phyloP scores from a whole-genome alignment of 2,113 vertebrate genomes.

The Fukomys damarensis region DNA sequence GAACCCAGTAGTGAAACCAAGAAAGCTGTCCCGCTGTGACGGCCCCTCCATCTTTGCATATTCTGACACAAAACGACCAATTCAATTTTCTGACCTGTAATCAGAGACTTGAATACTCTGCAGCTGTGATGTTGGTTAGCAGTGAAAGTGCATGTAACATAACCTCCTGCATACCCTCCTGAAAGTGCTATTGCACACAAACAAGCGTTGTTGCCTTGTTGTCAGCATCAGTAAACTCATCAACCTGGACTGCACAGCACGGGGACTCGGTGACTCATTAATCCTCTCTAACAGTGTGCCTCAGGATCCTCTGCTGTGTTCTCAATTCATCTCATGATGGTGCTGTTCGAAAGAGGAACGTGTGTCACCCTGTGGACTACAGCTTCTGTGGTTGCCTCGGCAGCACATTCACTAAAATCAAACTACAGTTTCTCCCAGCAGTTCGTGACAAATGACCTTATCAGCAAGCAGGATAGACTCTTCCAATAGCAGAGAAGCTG shows the following conservation, averaged over 20 bases:
- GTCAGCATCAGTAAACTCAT: background rate
- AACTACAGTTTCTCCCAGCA: background rate
- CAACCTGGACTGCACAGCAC: background rate
- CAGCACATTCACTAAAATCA: background rate
- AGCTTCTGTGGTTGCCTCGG: background rate
- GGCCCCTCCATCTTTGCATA: background rate
- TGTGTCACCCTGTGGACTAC: background rate
- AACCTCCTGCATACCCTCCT: background rate
- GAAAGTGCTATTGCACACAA: background rate
- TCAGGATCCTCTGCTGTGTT: background rate
- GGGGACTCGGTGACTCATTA: background rate
- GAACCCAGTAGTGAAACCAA: background rate
- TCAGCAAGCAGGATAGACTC: background rate
- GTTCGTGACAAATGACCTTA: background rate
- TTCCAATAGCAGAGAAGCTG: background rate
- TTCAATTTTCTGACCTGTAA: background rate
- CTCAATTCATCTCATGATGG: background rate
- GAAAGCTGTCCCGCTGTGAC: background rate
- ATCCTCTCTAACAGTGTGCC: background rate
- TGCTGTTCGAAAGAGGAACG: background rate
- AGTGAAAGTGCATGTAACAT: background rate
- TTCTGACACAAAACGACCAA: background rate
- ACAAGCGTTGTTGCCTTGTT: background rate
- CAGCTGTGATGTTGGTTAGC: background rate
- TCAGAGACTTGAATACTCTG: background rate